Base-by-base conservation (phyloP, 2,797 vertebrate species). In the Lophius americanus region DNA sequence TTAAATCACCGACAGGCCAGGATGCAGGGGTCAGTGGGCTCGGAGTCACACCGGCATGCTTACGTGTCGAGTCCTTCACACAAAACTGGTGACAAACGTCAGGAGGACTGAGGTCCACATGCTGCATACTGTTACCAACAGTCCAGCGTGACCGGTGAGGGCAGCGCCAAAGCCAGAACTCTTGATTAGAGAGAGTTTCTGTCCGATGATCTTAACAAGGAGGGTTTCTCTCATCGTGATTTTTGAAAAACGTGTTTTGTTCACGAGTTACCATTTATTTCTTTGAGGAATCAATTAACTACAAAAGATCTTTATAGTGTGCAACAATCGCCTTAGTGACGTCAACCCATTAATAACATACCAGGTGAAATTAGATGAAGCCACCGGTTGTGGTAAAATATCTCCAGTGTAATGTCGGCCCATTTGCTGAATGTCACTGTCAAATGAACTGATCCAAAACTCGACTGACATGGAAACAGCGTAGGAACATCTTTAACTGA, bases 1-100 rank as follows among this genome's bases (percentile, higher is more conserved):
- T n/a, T 23, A 9, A 23, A 6, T 3, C 14, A 9, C 12, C 48
- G n/a, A 3, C 54, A 47, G 64, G 70, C 66, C 42, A 33, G 64
- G 73, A 13, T 79, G 82, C 74, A 65, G 64, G 3, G 85, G 76
- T 87, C 87, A 88, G 83, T 64, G 47, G 44, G 77, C 52, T 77
- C 9, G 39, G 58, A 56, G 57, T 78, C 79, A 85, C 76, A 81
- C 71, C 49, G 5, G 52, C 71, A 77, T 67, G 84, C 76, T 75
- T n/a, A 46, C 13, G 37, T 75, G 12, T 36, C 52, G 5, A 5
- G 51, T 64, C 32, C 68, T 57, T 63, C 54, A 79, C 60, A 62
- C 42, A 64, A 3, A 51, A 48, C 14, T 10, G 37, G 36, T 38
- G 54, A 58, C 43, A 9, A 46, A 50, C 12, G 5, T 61, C 2